phyloP scores from a whole-genome alignment of 2,797 vertebrate species.

The Lepilemur ruficaudatus region DNA sequence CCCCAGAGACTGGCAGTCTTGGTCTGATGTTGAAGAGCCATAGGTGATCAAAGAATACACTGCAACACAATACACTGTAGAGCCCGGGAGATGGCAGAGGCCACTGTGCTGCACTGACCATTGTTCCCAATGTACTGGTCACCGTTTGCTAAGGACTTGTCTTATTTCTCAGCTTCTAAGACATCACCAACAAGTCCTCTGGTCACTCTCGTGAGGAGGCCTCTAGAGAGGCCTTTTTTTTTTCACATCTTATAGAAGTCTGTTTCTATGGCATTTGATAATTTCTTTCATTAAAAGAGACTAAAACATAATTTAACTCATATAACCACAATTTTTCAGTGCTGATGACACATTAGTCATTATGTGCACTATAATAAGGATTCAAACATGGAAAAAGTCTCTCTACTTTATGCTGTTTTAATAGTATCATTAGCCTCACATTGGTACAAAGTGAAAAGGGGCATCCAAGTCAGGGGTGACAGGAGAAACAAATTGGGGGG shows the following conservation, averaged over 20 bases:
- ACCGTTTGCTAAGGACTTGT: background rate
- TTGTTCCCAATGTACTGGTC: background rate
- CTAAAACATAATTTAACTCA: background rate
- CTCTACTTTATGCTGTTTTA: background rate
- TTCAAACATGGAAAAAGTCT: background rate
- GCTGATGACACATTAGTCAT: background rate
- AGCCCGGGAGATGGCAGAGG: background rate
- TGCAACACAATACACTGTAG: no score
- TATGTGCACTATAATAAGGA: background rate
- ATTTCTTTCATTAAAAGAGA: background rate
- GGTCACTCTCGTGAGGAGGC: background rate
- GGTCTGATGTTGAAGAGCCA: background rate
- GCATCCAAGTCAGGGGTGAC: background rate
- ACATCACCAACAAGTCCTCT: background rate
- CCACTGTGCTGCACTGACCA: accelerated
- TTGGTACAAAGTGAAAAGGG: background rate
- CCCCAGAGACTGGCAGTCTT: background rate
- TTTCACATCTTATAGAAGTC: background rate
- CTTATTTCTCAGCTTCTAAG: background rate
- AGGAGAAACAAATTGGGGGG: background rate
- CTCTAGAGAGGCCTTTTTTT: background rate
- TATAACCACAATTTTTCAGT: background rate
- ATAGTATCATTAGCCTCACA: background rate
- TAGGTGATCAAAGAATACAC: background rate
- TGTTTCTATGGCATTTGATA: background rate